Evolutionary conservation across 2,888 invertebrate species (phyloP), one percentile per base, ranked within the genome.

Genomic region (Tenodera sinensis): DNA sequence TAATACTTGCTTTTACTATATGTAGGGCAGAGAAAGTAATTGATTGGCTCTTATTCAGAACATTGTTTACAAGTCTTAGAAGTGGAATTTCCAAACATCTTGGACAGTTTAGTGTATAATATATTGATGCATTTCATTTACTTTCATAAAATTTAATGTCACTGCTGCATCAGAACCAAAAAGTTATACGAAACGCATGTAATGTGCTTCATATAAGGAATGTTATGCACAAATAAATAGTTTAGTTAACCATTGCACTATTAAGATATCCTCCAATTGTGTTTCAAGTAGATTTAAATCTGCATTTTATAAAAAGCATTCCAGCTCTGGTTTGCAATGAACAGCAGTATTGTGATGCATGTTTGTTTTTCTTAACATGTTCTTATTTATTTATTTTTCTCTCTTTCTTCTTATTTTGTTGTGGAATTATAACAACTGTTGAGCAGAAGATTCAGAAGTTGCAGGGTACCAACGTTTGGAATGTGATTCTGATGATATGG

Each of bases 361-460:
- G 88, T 83, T 20, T 30, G 81, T 30, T 25, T 47, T 25, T 47
- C 25, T 88, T 83, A 82, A 27, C 81, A 34, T 83, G 82, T 25
- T 83, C 83, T 83, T 71, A 71, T 85, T 85, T 54, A 54, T 85
- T 85, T 85, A 28, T 54, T 87, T 71, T 89, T 89, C 28, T 34
- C 88, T 81, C 28, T 87, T 28, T 87, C 30, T 81, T 71, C 81
- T 81, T 30, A 34, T 34, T 88, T 88, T 34, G 34, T 71, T 83
- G 28, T 88, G 30, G 82, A 71, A 27, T n/a, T 86, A 84, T 85
- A 42, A 85, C 28, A 27, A 89, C 86, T 85, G 20, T 86, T 82
- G 34, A 25, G 84, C 90, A 92, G 92, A 92, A 90, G 92, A 91
- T 89, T 91, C 91, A 42, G 92, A 92, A 83, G 91, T 91, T 90